Conservation (phyloP, 2,888 invertebrate species). For the Diarsia brunnea region DNA sequence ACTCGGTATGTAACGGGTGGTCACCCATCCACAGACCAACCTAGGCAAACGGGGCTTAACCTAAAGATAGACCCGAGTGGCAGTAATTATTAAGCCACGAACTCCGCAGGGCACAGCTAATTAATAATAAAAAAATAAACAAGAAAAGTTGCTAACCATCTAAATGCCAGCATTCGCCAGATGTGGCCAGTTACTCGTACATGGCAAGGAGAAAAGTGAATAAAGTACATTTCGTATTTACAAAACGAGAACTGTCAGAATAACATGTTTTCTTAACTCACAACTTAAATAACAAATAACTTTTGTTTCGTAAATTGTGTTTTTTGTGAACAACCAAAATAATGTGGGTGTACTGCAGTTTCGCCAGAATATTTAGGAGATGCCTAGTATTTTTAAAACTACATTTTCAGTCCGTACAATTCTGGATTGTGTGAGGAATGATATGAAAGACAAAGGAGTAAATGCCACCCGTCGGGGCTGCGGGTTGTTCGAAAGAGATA, state of each 20-base stretch:
- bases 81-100: no score
- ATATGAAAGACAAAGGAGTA: no score
- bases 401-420: no score
- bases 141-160: neutral
- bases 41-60: no score
- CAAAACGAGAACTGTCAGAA: conserved; percentile 19
- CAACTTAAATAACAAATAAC: neutral
- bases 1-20: no score
- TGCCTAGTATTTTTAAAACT: no score
- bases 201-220: conserved; percentile 4
- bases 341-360: neutral
- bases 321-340: neutral
- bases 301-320: conserved; percentile 1
- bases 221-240: conserved; percentile 16
- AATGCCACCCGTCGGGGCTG: no score
- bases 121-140: conserved; percentile 13
- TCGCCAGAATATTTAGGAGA: neutral
- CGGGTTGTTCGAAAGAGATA: no score
- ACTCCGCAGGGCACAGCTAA: no score
- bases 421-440: no score
- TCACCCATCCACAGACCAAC: no score
- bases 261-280: conserved; percentile 18
- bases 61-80: no score
- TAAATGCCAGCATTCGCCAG: conserved; percentile 39
- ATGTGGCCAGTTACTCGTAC: conserved; percentile 36